Evolutionary conservation across 1,140 invertebrate genomes (phyloP), one percentile per base, ranked within the genome.

Genomic region (Spodoptera frugiperda): DNA sequence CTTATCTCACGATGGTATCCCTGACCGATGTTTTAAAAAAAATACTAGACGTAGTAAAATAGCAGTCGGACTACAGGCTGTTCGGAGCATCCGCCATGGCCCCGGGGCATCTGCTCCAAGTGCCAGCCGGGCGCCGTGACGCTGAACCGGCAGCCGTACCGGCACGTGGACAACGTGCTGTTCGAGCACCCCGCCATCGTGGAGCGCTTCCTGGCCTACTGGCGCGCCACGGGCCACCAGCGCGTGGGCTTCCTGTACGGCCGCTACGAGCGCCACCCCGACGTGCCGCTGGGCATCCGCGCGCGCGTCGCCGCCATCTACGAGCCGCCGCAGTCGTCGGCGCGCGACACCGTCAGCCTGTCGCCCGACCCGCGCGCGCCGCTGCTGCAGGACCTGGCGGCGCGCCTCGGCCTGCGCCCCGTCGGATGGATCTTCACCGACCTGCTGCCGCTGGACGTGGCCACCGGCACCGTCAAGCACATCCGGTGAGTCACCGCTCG

Each of bases 361-460:
- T 92, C 97, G 71, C 95, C 96, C 0, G 98, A 99, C 94, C 96
- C 97, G 59, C 96, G 95, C 79, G 95, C 95, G 84, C 91, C 94
- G 57, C 84, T 97, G 59, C 97, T 99, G 3, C 96, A 98, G 79
- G 95, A 96, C 84, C 94, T 99, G 77, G 98, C 98, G 55, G 90
- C 90, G 48, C 94, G 95, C 71, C 95, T 99, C 48, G 98, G 98
- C 55, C 95, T 99, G 80, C 95, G 93, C 65, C 94, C 96, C 91
- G 97, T 99, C 78, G 99, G 99, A 30, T 99, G 99, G 99, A 99
- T 99, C 84, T 99, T 99, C 93, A 99, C 99, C 10, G 99, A 99
- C 95, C 95, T 99, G 25, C 96, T 99, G 79, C 96, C 98, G 54
- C 96, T 98, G 81, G 98, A 99, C 94, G 87, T 97, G 3, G 96